Evolutionary conservation across 2,888 invertebrate species (phyloP).

Genomic region (Heliconius hortense): DNA sequence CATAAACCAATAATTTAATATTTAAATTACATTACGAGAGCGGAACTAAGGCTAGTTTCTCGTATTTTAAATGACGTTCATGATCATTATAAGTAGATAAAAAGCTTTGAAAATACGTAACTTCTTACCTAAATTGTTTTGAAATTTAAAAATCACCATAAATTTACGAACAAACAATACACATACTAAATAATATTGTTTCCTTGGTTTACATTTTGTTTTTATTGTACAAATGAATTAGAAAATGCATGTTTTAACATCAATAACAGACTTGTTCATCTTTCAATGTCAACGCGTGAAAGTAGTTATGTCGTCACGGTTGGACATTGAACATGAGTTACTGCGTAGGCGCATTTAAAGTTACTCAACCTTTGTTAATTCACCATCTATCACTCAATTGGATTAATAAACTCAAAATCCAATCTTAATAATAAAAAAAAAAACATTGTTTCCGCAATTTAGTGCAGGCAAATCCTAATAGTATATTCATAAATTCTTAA

Average conservation of each 20-base stretch:
- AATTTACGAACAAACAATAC: background rate
- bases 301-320: slow-evolving; percentile 27
- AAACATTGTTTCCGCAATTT: background rate
- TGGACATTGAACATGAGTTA: slow-evolving; percentile 25
- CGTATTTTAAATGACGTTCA: too few relatives aligned
- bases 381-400: background rate
- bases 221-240: background rate
- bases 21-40: too few relatives aligned
- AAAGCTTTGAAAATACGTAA: too few relatives aligned
- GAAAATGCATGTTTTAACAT: background rate
- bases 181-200: background rate
- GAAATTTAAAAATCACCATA: background rate
- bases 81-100: too few relatives aligned
- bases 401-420: background rate
- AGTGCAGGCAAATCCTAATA: background rate
- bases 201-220: background rate
- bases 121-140: too few relatives aligned
- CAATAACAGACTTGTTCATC: slow-evolving; percentile 16
- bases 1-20: too few relatives aligned
- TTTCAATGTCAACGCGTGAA: slow-evolving; percentile 30
- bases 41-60: too few relatives aligned
- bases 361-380: background rate
- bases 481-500: background rate
- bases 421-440: background rate
- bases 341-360: slow-evolving; percentile 33